Base-by-base conservation (phyloP, 2,797 vertebrate genomes). In the Moxostoma hubbsi region DNA sequence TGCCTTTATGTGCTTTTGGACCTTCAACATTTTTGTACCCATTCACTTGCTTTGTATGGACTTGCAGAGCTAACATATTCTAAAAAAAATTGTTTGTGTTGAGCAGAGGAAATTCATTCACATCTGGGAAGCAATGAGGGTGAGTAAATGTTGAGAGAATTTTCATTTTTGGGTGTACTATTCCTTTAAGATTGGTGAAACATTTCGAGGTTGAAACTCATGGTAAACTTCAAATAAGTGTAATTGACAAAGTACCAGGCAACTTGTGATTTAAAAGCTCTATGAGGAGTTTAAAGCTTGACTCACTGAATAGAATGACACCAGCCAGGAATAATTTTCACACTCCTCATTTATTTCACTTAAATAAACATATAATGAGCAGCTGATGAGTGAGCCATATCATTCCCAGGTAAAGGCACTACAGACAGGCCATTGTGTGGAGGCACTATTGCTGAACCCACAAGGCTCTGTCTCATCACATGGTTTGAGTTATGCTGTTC, bases 401-500 rank as follows among this genome's bases (percentile, higher is more conserved):
- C 15, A 55, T 24, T 77, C 18, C 47, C 69, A 69, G 75, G 75
- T 81, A 58, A 43, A 73, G 64, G 63, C 54, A 59, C 63, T 36
- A 81, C 72, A 85, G 74, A 57, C 63, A 51, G 53, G 15, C 61
- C 76, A 62, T 74, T 73, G 74, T 80, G 67, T 61, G 66, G 54
- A 79, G 6, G 18, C 24, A 24, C 65, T 75, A 58, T 59, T 53
- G 64, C 64, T 53, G 62, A 65, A 50, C 76, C 51, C 73, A 73
- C 61, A 58, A 61, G 75, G 61, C 49, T 80, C 70, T 63, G 66
- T 75, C 50, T 78, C 78, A 67, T 85, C 85, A 81, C 83, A 77
- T 85, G 85, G 74, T 82, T 83, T 79, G 73, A 81, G 80, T 83
- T 83, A 82, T 84, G 53, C 75, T 65, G 46, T 51, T 24, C 18